Base-by-base conservation (phyloP, 2,113 vertebrate genomes). In the Aix galericulata region DNA sequence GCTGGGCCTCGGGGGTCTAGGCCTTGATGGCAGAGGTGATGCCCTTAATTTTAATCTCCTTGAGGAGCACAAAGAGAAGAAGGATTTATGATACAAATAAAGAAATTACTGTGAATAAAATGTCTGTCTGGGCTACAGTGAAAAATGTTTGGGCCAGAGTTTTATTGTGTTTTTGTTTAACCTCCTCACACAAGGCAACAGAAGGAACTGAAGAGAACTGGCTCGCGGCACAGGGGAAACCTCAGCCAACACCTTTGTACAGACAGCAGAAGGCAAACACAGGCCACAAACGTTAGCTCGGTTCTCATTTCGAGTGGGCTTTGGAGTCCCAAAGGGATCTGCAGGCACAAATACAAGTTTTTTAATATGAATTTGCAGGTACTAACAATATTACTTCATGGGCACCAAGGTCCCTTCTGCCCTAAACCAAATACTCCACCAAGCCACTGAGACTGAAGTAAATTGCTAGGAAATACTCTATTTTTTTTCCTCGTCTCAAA, bases 11-110 rank as follows among this genome's bases (percentile, higher is more conserved):
- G 0, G 17, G 38, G 83, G 74, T 95, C 92, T 40, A 64, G 93
- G 69, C 83, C 88, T 86, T 1, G 0, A 48, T 89, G 89, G 91
- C 93, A 94, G 87, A 87, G 91, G 91, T 88, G 91, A 91, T 94
- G 94, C 92, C 93, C 82, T 96, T 95, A 48, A 92, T 92, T 95
- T 96, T 96, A 95, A 96, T 90, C 76, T 92, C 56, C 73, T 89
- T 34, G 73, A 86, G 76, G 38, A 89, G 32, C 34, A 86, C 76
- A 92, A 75, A 72, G 66, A 40, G 74, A 94, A 91, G 86, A 93
- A 91, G 73, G 88, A 96, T 96, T 95, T 96, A 95, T 64, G 60
- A 89, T 40, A 93, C 17, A 87, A 95, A 86, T 95, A 91, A 95
- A 91, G 50, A 93, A 96, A 94, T 93, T 94, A 82, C 83, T 62